Conservation (phyloP, 1,140 invertebrate genomes). For the Drosophila biarmipes region DNA sequence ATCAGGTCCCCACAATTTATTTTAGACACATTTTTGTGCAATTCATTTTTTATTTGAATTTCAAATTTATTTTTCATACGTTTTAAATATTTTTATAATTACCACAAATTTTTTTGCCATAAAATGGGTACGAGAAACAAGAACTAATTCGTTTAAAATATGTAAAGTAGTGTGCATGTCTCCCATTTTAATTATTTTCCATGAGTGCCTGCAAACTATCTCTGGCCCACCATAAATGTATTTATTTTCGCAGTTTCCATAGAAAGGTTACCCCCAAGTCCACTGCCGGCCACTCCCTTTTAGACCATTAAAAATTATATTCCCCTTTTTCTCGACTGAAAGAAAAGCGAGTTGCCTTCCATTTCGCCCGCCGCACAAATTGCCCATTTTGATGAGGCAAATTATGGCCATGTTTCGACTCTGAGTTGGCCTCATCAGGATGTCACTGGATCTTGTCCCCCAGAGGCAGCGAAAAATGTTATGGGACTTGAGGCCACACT, state of each 20-base stretch:
- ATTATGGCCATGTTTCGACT: conserved; percentile 60
- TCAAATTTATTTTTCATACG: neutral
- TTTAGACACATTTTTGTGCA: too few species aligned
- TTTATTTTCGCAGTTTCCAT: neutral
- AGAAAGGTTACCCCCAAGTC: neutral
- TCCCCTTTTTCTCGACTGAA: neutral
- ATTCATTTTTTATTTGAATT: too few species aligned
- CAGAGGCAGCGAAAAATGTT: conserved; percentile 21
- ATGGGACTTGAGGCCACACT: conserved; percentile 5
- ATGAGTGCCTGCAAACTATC: conserved; percentile 1
- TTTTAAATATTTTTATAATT: too few species aligned
- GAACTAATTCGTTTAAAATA: too few species aligned
- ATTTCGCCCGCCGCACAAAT: conserved; percentile 40
- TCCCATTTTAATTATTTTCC: neutral
- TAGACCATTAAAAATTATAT: conserved; percentile 21
- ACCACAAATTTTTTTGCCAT: too few species aligned
- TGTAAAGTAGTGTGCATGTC: too few species aligned
- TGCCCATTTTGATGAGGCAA: conserved; percentile 68
- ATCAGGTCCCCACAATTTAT: neutral
- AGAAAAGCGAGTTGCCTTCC: conserved; percentile 4
- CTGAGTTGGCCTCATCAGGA: conserved; percentile 34
- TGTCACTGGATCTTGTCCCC: conserved; percentile 20
- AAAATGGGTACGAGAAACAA: too few species aligned
- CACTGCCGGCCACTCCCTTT: conserved; percentile 5
- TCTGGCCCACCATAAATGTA: neutral